Conservation (phyloP, 2,888 invertebrate species). For the Nysson spinosus region DNA sequence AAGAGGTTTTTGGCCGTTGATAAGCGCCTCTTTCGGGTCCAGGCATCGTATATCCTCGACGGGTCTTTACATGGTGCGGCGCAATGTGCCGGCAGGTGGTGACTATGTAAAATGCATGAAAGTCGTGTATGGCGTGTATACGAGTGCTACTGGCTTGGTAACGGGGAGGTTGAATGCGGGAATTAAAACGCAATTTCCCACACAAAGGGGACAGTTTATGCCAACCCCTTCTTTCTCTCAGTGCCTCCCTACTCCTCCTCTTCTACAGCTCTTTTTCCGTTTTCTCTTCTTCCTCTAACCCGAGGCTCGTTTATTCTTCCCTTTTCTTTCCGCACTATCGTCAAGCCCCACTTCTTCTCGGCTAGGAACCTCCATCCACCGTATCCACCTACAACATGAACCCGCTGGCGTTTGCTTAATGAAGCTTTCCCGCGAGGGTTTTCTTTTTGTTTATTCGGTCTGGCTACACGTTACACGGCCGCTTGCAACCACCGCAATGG, state of each 20-base stretch:
- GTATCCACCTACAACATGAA: conserved; percentile 32
- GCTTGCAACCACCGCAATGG: conserved; percentile 39
- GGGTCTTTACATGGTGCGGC: conserved; percentile 38
- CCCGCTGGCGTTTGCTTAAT: conserved; percentile 71
- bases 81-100: conserved; percentile 60
- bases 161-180: conserved; percentile 71
- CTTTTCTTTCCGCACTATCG: neutral
- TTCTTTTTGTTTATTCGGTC: conserved; percentile 64
- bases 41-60: conserved; percentile 24
- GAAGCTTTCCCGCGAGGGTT: conserved; percentile 70
- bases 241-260: neutral
- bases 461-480: conserved; percentile 48
- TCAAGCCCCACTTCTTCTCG: conserved; percentile 5
- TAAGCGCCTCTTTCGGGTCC: conserved; percentile 44
- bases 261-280: conserved; percentile 30
- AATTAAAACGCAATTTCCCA: conserved; percentile 77
- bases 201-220: conserved; percentile 76
- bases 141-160: conserved; percentile 60
- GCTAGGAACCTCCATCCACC: neutral
- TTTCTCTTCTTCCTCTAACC: neutral
- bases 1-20: conserved; percentile 38
- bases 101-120: conserved; percentile 73
- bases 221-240: conserved; percentile 55
- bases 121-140: conserved; percentile 65
- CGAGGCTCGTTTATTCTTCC: neutral